Base-by-base conservation (phyloP, 2,113 vertebrate genomes). In the Rissa tridactyla region DNA sequence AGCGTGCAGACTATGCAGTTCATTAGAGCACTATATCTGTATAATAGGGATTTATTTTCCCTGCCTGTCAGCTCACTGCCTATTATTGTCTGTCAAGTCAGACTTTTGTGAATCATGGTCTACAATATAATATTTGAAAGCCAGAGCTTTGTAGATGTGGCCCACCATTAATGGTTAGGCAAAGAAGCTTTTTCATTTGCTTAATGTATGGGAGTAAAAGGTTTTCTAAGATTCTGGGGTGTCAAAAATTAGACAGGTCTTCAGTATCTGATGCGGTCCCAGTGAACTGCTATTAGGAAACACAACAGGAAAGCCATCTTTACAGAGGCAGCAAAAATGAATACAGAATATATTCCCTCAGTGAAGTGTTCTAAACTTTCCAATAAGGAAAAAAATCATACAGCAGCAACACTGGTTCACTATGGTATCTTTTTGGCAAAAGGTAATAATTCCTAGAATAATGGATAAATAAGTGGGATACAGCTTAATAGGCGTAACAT, bases 1-100 rank as follows among this genome's bases (percentile, higher is more conserved):
- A 94, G 70, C n/a, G 54, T 40, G 34, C 27, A 93, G 75, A 58
- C 85, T 93, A 19, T 42, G n/a, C 23, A 60, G 79, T 82, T 98
- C 95, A 90, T 96, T 96, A 97, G 52, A 96, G 22, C 19, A 30
- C 44, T 86, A 1, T 38, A 62, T 64, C 22, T 60, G 27, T 82
- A 34, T 54, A 79, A 58, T 10, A 57, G 34, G 30, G 62, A 64
- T 86, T 83, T 71, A 26, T 87, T 69, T 91, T 82, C 82, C 30
- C 57, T 65, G 5, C 65, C 80, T 52, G 26, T 88, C 93, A 83
- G 47, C 71, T 91, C 73, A 90, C 82, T 30, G 66, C 46, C 55
- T 94, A 19, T 30, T 79, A 94, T 19, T 87, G 75, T 27, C 73
- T 81, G 32, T 70, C 73, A 92, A 92, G 71, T 73, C 87, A 95